Evolutionary conservation across 2,797 vertebrate species (phyloP), one percentile per base, ranked within the genome.

Genomic region (Rousettus madagascariensis): DNA sequence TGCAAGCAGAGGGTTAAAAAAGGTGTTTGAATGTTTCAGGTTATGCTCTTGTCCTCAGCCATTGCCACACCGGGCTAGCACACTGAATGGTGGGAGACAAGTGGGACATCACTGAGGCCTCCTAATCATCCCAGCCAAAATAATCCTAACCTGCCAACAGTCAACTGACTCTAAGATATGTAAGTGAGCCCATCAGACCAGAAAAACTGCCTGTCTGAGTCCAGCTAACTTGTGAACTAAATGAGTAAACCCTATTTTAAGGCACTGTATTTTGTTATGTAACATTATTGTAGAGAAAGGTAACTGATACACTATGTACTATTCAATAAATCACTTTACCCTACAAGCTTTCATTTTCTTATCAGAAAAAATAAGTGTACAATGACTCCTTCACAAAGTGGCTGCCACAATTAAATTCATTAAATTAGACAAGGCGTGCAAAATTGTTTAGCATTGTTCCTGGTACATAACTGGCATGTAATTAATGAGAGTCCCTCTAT

Each of bases 251-350:
- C 46, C 11, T 53, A 61, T 83, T 77, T 83, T 82, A 91, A 89
- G 33, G 13, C 28, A 43, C 51, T 30, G 65, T 38, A 24, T 49
- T 89, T 86, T 79, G 51, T 78, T 43, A 93, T 43, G 36, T 16
- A 80, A 49, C 28, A 85, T 38, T 69, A 90, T 43, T 80, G 28
- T 68, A 61, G 71, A 51, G 79, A 91, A 95, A 90, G 41, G 79
- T 86, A 83, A 86, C 38, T 24, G 43, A 84, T 69, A 86, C 0
- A 38, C 17, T 66, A 43, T 8, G 22, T 88, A n/a, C 36, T 38
- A 5, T 3, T 71, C 30, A 17, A 22, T 0, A 51, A 82, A 85
- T 85, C 71, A 87, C 22, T 80, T 80, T 85, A 68, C 26, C 36
- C n/a, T 10, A 80, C 0, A 82, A 78, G 19, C 63, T 86, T 80